Evolutionary conservation across 2,888 invertebrate species (phyloP).

Genomic region (Pachliopta kotzebuea): DNA sequence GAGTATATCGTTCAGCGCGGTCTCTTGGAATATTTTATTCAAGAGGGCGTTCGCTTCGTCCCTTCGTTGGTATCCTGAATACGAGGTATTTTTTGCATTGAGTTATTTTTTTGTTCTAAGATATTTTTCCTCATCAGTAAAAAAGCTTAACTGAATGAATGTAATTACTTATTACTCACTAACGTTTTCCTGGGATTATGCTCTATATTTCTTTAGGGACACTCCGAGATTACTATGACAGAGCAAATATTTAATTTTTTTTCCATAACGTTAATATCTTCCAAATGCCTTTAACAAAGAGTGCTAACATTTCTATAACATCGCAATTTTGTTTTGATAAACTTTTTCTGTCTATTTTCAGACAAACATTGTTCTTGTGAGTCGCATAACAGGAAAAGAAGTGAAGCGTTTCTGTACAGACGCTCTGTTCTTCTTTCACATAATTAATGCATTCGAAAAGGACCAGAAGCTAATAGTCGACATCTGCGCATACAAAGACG

Average conservation of each 20-base stretch:
- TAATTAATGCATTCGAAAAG: slow-evolving; percentile 91
- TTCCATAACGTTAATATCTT: too few species aligned
- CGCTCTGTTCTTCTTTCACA: slow-evolving; percentile 90
- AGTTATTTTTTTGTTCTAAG: background rate
- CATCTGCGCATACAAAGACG: slow-evolving; percentile 90
- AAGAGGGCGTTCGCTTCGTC: slow-evolving; percentile 84
- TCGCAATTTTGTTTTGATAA: background rate
- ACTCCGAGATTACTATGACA: too few species aligned
- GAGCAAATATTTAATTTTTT: too few species aligned
- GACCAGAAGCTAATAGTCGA: slow-evolving; percentile 85
- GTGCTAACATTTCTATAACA: background rate
- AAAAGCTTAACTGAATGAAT: too few species aligned
- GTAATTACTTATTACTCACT: too few species aligned
- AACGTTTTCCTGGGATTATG: too few species aligned
- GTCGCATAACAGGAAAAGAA: slow-evolving; percentile 78
- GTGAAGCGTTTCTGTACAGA: slow-evolving; percentile 67
- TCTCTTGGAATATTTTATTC: slow-evolving; percentile 80
- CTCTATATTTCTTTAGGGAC: too few species aligned
- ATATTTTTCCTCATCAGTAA: background rate
- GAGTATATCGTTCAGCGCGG: slow-evolving; percentile 82
- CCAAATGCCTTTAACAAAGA: too few species aligned
- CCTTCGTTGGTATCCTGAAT: slow-evolving; percentile 87
- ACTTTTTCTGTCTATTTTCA: slow-evolving; percentile 43
- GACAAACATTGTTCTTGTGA: slow-evolving; percentile 83
- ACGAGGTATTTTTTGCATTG: slow-evolving; percentile 74